phyloP scores from a whole-genome alignment of 2,797 vertebrate genomes.

The Coccyzus lansbergi region DNA sequence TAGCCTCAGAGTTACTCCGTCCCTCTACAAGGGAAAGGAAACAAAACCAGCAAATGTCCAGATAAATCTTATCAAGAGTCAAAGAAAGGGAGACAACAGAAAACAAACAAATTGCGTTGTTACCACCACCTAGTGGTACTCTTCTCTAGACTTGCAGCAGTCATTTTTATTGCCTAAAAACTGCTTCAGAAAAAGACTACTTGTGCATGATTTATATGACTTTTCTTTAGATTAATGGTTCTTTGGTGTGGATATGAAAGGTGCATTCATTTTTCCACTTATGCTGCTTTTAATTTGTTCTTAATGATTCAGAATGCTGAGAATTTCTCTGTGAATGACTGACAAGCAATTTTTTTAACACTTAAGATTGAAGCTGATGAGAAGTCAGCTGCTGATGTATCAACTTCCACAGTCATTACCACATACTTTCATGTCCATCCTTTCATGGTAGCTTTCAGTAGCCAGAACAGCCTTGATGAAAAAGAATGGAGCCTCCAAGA shows the following conservation, averaged over 20 bases:
- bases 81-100: neutral
- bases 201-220: neutral
- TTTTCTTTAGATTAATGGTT: neutral
- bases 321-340: neutral
- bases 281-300: neutral
- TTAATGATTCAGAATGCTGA: neutral
- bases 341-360: neutral
- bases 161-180: rapidly evolving
- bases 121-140: constrained; percentile 43
- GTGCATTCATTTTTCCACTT: neutral
- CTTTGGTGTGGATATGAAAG: neutral
- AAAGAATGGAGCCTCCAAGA: neutral
- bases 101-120: neutral
- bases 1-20: too few species aligned
- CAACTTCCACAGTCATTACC: neutral
- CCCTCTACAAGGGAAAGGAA: too few species aligned
- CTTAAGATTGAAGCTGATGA: neutral
- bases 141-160: neutral
- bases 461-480: neutral
- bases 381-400: neutral
- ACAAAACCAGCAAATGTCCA: too few species aligned
- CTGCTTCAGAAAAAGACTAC: neutral
- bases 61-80: neutral
- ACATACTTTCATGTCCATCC: neutral
- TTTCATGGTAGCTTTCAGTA: neutral